Percentiles rank a stretch among this genome's conserved stretches.
phyloP scores from a whole-genome alignment of 2,888 invertebrate genomes.

The Amorpha juglandis region DNA sequence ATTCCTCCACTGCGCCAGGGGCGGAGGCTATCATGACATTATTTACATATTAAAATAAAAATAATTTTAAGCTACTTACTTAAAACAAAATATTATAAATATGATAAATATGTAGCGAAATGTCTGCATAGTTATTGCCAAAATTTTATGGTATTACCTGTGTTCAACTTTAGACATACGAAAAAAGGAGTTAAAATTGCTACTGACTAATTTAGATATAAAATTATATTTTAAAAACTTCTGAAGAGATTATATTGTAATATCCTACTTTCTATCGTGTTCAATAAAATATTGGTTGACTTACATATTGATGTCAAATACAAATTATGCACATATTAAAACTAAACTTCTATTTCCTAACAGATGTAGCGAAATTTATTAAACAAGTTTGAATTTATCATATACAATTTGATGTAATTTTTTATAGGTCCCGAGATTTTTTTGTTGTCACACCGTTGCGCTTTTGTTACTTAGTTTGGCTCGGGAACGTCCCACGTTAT shows the following conservation, averaged over 20 bases:
- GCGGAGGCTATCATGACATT: too few species aligned
- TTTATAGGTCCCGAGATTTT: not conserved
- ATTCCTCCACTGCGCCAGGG: too few species aligned
- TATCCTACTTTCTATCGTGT: not conserved
- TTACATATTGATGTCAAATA: constrained; percentile 8
- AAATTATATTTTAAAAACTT: not conserved
- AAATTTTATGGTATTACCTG: too few species aligned
- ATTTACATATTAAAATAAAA: too few species aligned
- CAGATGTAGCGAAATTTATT: not conserved
- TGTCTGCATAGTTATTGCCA: too few species aligned
- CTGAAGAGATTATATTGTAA: not conserved
- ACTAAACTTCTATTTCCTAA: not conserved
- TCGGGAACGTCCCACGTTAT: not conserved
- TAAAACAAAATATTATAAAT: too few species aligned
- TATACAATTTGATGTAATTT: not conserved
- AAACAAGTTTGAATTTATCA: not conserved
- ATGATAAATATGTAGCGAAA: too few species aligned
- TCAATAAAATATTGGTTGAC: not conserved
- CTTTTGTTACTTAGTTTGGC: not conserved
- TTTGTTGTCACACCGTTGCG: not conserved
- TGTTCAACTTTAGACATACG: too few species aligned
- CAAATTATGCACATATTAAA: constrained; percentile 17
- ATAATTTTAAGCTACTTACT: too few species aligned
- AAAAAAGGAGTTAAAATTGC: too few species aligned
- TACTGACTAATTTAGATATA: too few species aligned